A percentile compares a stretch with the other conserved stretches of the same genome.
phyloP scores from a whole-genome alignment of 1,140 invertebrate species.

The Marisa cornuarietis region DNA sequence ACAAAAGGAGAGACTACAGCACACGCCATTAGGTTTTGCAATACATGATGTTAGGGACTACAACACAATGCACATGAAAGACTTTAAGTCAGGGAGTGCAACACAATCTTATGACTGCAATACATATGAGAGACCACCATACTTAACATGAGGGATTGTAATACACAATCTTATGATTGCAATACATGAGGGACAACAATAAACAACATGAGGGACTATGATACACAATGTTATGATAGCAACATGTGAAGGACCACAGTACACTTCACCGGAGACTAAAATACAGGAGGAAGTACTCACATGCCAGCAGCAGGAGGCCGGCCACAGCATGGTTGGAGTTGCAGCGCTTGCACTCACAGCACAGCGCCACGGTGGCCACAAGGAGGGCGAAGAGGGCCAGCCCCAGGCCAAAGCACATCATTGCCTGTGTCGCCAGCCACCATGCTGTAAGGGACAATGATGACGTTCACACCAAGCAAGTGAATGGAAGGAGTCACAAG shows the following conservation, averaged over 20 bases:
- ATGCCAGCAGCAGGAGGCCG: slow-evolving; percentile 41
- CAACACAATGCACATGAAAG: too few relatives aligned
- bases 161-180: too few relatives aligned
- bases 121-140: too few relatives aligned
- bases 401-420: slow-evolving; percentile 42
- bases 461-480: too few relatives aligned
- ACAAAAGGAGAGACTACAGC: too few relatives aligned
- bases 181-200: too few relatives aligned
- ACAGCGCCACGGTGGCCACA: slow-evolving; percentile 46
- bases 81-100: too few relatives aligned
- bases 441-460: slow-evolving; percentile 32
- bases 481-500: too few relatives aligned
- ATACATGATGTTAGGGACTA: too few relatives aligned
- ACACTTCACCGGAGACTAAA: background rate
- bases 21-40: too few relatives aligned
- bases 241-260: background rate
- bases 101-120: too few relatives aligned
- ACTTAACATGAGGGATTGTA: too few relatives aligned
- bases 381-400: slow-evolving; percentile 38
- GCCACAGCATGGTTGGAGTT: slow-evolving; percentile 41
- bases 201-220: background rate
- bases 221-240: background rate
- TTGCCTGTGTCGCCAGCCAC: slow-evolving; percentile 41
- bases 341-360: slow-evolving; percentile 47
- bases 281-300: slow-evolving; percentile 34